A percentile compares a stretch with the other conserved stretches of the same genome.
These are phyloP conservation scores for Pangasius krempfi DNA, from an alignment of 2,797 vertebrate genomes.

Conservation along the genomic window DNA sequence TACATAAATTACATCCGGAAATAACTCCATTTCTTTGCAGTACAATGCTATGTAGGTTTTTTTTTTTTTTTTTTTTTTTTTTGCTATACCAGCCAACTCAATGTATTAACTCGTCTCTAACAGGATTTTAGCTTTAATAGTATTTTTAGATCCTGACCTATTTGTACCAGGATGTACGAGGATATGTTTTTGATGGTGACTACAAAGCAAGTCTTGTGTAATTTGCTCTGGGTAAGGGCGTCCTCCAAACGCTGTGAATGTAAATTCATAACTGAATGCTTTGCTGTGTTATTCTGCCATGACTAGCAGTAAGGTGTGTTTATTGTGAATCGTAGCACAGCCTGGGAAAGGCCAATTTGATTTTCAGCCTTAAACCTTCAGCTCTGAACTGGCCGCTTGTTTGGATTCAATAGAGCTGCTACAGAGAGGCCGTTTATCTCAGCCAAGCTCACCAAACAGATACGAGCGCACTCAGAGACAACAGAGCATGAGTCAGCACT, in stretches of 20 bases:
- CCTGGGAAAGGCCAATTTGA: background rate
- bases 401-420: background rate
- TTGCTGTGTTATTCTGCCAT: background rate
- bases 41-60: background rate
- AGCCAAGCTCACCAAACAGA: slow-evolving; percentile 17
- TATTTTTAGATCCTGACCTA: slow-evolving; percentile 4
- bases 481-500: slow-evolving; percentile 26
- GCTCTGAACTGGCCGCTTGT: background rate
- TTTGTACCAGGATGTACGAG: background rate
- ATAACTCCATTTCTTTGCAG: background rate
- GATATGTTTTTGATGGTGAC: background rate
- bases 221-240: background rate
- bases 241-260: background rate
- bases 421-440: slow-evolving; percentile 28
- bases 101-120: background rate
- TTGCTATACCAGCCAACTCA: background rate
- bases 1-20: background rate
- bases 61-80: no score
- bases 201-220: background rate
- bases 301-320: background rate
- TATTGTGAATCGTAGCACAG: background rate
- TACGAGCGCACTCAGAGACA: background rate
- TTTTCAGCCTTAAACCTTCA: background rate
- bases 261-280: background rate
- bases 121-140: background rate